Percentiles rank a stretch among this genome's conserved stretches.
phyloP scores from a whole-genome alignment of 64 coral and sea anemone species.

The Stichodactyla helianthus region DNA sequence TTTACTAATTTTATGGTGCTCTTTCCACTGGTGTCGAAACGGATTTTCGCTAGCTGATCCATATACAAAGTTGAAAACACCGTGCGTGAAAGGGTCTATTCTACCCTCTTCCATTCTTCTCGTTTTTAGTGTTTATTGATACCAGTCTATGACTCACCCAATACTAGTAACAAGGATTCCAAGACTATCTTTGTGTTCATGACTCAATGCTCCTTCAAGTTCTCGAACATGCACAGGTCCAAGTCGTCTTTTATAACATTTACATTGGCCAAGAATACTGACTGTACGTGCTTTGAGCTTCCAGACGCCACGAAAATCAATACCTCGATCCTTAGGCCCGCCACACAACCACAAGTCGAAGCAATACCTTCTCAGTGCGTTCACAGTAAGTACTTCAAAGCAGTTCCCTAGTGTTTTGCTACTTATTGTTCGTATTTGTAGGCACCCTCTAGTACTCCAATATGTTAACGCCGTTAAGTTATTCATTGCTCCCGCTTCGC shows the following conservation, averaged over 20 bases:
- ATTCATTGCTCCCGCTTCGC: background rate
- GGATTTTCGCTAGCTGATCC: no score
- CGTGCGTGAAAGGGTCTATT: no score
- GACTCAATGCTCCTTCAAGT: conserved; percentile 63
- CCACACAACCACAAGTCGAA: conserved; percentile 56
- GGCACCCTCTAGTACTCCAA: background rate
- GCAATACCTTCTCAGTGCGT: conserved; percentile 39
- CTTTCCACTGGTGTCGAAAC: no score
- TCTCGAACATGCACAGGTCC: conserved; percentile 65
- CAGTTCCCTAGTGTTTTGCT: background rate
- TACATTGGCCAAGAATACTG: conserved; percentile 67
- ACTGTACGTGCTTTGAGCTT: conserved; percentile 27
- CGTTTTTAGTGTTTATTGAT: no score
- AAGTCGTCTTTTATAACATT: conserved; percentile 54
- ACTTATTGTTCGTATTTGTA: background rate
- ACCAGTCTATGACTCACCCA: conserved; percentile 47
- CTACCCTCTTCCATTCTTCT: no score
- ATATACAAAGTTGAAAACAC: no score
- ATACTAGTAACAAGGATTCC: conserved; percentile 59
- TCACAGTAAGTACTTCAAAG: conserved; percentile 60
- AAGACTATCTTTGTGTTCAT: conserved; percentile 44
- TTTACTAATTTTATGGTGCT: no score
- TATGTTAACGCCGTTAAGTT: background rate
- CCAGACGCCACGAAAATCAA: conserved; percentile 73
- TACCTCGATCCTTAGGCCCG: conserved; percentile 62